phyloP scores from a whole-genome alignment of 2,113 vertebrate genomes.

The Cyphotilapia sp. region DNA sequence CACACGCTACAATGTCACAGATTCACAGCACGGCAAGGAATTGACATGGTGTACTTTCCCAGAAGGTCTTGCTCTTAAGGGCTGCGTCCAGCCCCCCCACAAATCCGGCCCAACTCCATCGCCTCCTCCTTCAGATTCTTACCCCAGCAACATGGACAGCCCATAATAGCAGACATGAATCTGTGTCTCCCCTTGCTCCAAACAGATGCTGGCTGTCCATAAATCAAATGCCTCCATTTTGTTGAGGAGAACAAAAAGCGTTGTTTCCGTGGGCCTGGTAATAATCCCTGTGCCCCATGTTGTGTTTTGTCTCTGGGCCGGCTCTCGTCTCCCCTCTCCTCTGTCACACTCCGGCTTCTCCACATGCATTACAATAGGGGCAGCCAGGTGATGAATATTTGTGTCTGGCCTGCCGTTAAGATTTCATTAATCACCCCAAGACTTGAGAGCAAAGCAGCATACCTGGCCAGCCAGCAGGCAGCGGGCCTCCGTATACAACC shows the following conservation, averaged over 20 bases:
- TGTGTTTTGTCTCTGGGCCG: conserved; percentile 68
- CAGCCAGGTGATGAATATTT: conserved; percentile 75
- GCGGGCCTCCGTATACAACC: conserved; percentile 53
- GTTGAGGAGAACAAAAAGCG: conserved; percentile 68
- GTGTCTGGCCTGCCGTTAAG: conserved; percentile 71
- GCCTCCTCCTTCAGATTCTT: conserved; percentile 46
- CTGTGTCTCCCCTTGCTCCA: conserved; percentile 65
- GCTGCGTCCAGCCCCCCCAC: background rate
- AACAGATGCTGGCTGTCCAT: conserved; percentile 73
- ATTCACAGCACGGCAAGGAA: conserved; percentile 46
- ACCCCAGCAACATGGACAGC: conserved; percentile 65
- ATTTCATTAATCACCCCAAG: conserved; percentile 69
- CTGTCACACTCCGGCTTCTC: conserved; percentile 67
- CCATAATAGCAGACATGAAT: conserved; percentile 74
- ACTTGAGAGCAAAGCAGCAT: conserved; percentile 57
- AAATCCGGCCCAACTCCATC: background rate
- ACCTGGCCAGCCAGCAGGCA: conserved; percentile 68
- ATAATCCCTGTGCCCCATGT: conserved; percentile 66
- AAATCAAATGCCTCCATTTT: conserved; percentile 73
- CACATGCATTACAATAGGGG: conserved; percentile 70
- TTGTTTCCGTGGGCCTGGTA: conserved; percentile 63
- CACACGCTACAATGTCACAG: conserved; percentile 47
- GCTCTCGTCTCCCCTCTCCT: conserved; percentile 64
- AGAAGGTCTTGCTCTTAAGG: conserved; percentile 58
- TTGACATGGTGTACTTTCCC: conserved; percentile 47